phyloP scores from a whole-genome alignment of 2,113 vertebrate genomes.

The Hylia prasina region DNA sequence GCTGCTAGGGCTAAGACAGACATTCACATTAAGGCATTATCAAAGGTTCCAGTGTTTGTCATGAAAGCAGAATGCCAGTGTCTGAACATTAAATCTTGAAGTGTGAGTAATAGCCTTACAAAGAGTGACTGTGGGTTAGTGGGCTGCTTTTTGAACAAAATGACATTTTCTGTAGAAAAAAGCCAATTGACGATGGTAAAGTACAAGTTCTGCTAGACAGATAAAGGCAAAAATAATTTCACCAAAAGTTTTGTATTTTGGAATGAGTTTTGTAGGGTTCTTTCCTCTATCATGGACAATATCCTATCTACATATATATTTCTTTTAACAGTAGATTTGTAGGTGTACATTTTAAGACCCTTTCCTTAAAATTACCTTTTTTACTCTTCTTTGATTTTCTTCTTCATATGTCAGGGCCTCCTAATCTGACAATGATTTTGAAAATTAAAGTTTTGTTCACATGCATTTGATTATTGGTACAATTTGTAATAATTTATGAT shows the following conservation, averaged over 20 bases:
- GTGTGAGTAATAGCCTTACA: not conserved
- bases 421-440: not conserved
- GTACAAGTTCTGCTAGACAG: not conserved
- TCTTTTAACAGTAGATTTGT: not conserved
- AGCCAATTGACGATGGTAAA: not conserved
- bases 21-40: not conserved
- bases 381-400: not conserved
- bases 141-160: not conserved
- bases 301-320: not conserved
- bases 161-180: not conserved
- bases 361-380: not conserved
- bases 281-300: not conserved
- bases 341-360: not conserved
- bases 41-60: slow-evolving; percentile 23
- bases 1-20: not conserved
- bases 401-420: not conserved
- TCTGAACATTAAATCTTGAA: not conserved
- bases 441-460: not conserved
- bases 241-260: not conserved
- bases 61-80: not conserved
- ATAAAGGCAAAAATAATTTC: not conserved
- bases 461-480: not conserved
- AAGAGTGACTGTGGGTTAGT: not conserved
- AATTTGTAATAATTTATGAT: not conserved
- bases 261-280: not conserved